Conservation (phyloP, 2,797 vertebrate species). For the Morelia viridis region DNA sequence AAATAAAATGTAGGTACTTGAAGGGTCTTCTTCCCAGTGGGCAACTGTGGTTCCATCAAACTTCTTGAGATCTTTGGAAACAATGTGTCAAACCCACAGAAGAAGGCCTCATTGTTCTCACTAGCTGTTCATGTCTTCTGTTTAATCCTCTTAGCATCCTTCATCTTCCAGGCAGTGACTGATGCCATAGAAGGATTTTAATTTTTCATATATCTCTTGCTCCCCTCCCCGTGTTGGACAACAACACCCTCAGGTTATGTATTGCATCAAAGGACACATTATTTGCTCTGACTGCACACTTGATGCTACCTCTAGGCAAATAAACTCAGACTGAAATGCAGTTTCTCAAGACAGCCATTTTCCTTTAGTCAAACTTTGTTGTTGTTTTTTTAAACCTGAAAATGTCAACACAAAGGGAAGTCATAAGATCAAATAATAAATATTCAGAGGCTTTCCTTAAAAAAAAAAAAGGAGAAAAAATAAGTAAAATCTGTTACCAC, state of each 20-base stretch:
- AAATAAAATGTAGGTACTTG: conserved; percentile 22
- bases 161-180: conserved; percentile 54
- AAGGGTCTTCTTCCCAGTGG: conserved; percentile 33
- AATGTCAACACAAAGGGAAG: conserved; percentile 74
- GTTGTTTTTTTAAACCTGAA: conserved; percentile 66
- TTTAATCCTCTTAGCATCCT: conserved; percentile 48
- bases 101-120: conserved; percentile 43
- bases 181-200: conserved; percentile 55
- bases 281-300: conserved; percentile 60
- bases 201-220: conserved; percentile 57
- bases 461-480: neutral
- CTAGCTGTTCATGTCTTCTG: conserved; percentile 18
- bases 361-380: conserved; percentile 72
- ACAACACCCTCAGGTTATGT: conserved; percentile 48
- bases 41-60: conserved; percentile 52
- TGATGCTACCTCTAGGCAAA: conserved; percentile 60
- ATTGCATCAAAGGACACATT: conserved; percentile 65
- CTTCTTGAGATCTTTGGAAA: conserved; percentile 48
- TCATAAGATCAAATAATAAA: conserved; percentile 76
- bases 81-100: conserved; percentile 51
- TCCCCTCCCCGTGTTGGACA: conserved; percentile 44
- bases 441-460: conserved; percentile 61
- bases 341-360: conserved; percentile 62
- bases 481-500: neutral
- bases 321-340: conserved; percentile 57